phyloP scores from a whole-genome alignment of 1,140 invertebrate genomes.

The Aphelenchoides besseyi region DNA sequence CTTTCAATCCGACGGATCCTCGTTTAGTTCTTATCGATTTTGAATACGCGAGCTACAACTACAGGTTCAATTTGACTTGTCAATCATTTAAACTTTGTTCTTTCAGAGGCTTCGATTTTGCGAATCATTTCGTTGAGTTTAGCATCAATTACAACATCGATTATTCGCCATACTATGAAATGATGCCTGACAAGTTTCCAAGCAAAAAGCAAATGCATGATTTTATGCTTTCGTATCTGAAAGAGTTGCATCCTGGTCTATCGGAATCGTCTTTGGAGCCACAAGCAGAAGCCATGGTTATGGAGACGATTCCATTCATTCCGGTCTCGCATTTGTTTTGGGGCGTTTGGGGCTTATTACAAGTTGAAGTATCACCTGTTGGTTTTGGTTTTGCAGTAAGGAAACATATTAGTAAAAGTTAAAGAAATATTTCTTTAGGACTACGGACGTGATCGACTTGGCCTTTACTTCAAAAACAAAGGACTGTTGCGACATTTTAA shows the following conservation, averaged over 20 bases:
- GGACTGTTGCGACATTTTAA: slow-evolving; percentile 46
- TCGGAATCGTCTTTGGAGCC: slow-evolving; percentile 34
- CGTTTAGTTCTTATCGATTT: slow-evolving; percentile 60
- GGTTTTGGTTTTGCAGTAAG: slow-evolving; percentile 56
- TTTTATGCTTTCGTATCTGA: slow-evolving; percentile 58
- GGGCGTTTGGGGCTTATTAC: slow-evolving; percentile 61
- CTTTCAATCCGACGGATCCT: slow-evolving; percentile 60
- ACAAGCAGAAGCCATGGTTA: slow-evolving; percentile 46
- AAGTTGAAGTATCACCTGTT: slow-evolving; percentile 62
- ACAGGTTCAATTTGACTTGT: slow-evolving; percentile 45
- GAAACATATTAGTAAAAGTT: background rate
- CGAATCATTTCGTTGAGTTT: slow-evolving; percentile 61
- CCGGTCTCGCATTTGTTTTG: slow-evolving; percentile 60
- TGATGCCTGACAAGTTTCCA: slow-evolving; percentile 55
- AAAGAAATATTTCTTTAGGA: slow-evolving; percentile 43
- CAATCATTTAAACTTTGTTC: no score
- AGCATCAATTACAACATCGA: slow-evolving; percentile 60
- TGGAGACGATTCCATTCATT: slow-evolving; percentile 58
- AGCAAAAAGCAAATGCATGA: slow-evolving; percentile 55
- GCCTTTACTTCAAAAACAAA: slow-evolving; percentile 60
- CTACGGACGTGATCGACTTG: slow-evolving; percentile 59
- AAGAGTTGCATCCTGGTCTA: slow-evolving; percentile 42
- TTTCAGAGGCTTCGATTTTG: slow-evolving; percentile 60
- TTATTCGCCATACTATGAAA: slow-evolving; percentile 54
- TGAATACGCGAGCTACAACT: slow-evolving; percentile 61